Base-by-base conservation (phyloP, 2,888 invertebrate species). In the Ligdia adustata region DNA sequence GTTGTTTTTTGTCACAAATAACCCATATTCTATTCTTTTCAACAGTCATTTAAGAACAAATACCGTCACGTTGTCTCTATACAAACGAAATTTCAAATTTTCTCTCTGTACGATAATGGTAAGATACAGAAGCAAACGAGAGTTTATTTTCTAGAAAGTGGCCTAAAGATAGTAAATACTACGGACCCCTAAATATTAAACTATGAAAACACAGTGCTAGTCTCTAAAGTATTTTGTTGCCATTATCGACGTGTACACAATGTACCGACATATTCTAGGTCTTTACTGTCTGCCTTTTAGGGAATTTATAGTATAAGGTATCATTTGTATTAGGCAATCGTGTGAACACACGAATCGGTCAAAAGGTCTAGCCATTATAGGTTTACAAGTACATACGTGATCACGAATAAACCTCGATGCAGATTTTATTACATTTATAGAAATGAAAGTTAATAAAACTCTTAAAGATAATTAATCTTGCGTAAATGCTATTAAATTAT, bases 321-420 rank as follows among this genome's bases (percentile, higher is more conserved):
- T 46, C 27, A 45, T 31, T 18, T 35, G 32, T 22, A 24, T 41
- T 44, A 13, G 28, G 44, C 44, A 50, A 50, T 50, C 34, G 15
- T 43, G 39, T 45, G 40, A 32, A 24, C 35, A 15, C 12, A 20
- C 5, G 11, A 40, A 9, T 40, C n/a, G 35, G 29, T 44, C 20
- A 27, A 27, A n/a, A 41, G 27, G 37, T 27, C 31, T 11, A 6
- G 9, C 22, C 13, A 9, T 15, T 22, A 22, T 6, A n/a, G n/a
- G 7, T n/a, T 1, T 22, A 22, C 7, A 22, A n/a, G 1, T 20
- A 14, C 6, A 3, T 20, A 32, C 11, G 9, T 13, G 22, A 27
- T 26, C 12, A 34, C 33, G 13, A 20, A 24, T 24, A 20, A 26
- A 15, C n/a, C n/a, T 44, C 4, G 4, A 29, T 9, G 14, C 15